phyloP scores from a whole-genome alignment of 2,113 vertebrate genomes.

The Grantiella picta region DNA sequence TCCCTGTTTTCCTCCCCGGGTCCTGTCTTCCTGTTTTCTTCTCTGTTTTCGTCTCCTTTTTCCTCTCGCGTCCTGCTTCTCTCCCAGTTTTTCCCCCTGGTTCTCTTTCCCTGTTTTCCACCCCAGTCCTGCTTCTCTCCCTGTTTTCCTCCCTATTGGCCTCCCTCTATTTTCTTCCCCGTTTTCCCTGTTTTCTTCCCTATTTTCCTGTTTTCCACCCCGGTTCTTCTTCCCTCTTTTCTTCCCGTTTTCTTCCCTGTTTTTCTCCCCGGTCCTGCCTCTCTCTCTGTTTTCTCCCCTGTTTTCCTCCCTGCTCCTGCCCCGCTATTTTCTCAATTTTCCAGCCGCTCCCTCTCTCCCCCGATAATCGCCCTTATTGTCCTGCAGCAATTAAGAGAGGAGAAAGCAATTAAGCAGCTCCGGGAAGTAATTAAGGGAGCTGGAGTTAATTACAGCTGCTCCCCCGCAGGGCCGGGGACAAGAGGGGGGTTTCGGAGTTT shows the following conservation, averaged over 20 bases:
- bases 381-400: neutral
- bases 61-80: neutral
- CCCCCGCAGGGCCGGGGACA: neutral
- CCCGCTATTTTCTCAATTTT: too few species aligned
- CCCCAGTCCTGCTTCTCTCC: too few species aligned
- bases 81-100: too few species aligned
- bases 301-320: neutral
- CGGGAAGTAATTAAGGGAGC: neutral
- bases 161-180: too few species aligned
- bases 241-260: neutral
- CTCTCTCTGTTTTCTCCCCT: neutral
- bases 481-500: neutral
- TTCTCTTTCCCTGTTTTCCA: neutral
- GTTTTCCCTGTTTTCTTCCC: too few species aligned
- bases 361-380: neutral
- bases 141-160: too few species aligned
- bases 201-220: too few species aligned
- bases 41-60: neutral
- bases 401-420: neutral
- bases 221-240: too few species aligned
- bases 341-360: neutral
- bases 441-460: neutral
- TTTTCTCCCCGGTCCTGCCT: accelerated
- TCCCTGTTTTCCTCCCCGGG: neutral
- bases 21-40: neutral